Evolutionary conservation across 2,113 vertebrate genomes (phyloP).

Genomic region (Aphyosemion australe): DNA sequence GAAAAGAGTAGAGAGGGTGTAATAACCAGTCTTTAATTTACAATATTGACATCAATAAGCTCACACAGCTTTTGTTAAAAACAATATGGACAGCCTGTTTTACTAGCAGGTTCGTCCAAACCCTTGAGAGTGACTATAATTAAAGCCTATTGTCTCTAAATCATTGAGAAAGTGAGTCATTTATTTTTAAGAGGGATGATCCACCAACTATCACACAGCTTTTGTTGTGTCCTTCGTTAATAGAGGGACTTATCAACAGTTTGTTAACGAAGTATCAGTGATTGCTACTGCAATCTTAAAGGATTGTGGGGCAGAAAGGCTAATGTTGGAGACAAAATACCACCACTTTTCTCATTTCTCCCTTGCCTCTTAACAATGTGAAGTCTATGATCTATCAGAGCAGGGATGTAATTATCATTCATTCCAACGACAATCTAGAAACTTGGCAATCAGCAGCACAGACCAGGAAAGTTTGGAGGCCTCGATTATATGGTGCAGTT

Average conservation of each 20-base stretch:
- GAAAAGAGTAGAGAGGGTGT: constrained; percentile 17
- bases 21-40: constrained; percentile 39
- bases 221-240: constrained; percentile 12
- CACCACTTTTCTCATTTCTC: constrained; percentile 58
- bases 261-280: constrained; percentile 44
- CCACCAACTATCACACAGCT: constrained; percentile 8
- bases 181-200: constrained; percentile 33
- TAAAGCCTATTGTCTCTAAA: constrained; percentile 48
- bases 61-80: constrained; percentile 11
- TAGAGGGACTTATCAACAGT: constrained; percentile 31
- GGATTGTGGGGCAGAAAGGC: background rate
- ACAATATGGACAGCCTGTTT: constrained; percentile 46
- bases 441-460: constrained; percentile 51
- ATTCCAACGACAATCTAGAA: constrained; percentile 17
- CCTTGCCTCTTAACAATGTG: constrained; percentile 31
- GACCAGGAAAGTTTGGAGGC: constrained; percentile 2
- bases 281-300: constrained; percentile 3
- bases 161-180: constrained; percentile 45
- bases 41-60: constrained; percentile 40
- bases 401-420: constrained; percentile 37
- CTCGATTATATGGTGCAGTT: background rate
- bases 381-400: constrained; percentile 26
- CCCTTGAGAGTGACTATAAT: constrained; percentile 52
- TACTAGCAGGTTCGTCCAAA: constrained; percentile 16
- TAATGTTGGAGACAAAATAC: constrained; percentile 23